Base-by-base conservation (phyloP, 2,113 vertebrate genomes). In the Nibea albiflora region DNA sequence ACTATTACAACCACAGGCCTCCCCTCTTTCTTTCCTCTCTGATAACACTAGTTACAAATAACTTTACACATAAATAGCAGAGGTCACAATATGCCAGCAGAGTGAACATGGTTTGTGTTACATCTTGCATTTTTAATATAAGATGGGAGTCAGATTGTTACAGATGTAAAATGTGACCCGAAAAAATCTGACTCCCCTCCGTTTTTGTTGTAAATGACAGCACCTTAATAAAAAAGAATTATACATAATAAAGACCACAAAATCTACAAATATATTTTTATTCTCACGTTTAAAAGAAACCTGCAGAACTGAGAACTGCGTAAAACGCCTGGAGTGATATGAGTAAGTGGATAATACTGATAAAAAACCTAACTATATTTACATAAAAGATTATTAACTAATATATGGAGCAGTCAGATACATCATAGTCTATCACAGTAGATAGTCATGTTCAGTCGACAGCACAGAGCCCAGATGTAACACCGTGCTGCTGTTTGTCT, bases 391-490 rank as follows among this genome's bases (percentile, higher is more conserved):
- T 47, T 24, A 22, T 28, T 77, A 19, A 69, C 31, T 81, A 66
- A 57, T 7, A 2, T 60, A 26, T 11, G 19, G 5, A 35, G 19
- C 17, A 24, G 61, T 73, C 3, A 22, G 2, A 46, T 46, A n/a
- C 11, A 1, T 35, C 11, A 1, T 35, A 26, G 52, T 47, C 75
- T 39, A 26, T 94, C 85, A 94, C 57, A 94, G 85, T 88, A 94
- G 85, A 89, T 94, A 94, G 82, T 94, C 88, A 35, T 94, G 92
- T 64, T 91, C 92, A 6, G 20, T 61, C 0, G 92, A 84, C 49
- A 94, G 57, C 54, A 94, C 93, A 44, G 93, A 94, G 74, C 93
- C 93, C 39, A 94, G 79, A 65, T 94, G 91, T 53, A 94, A 69
- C 35, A 92, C 76, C 1, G 58, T 49, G 74, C 54, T 57, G 28